Conservation (phyloP, 2,113 vertebrate genomes). For the Mixornis gularis region DNA sequence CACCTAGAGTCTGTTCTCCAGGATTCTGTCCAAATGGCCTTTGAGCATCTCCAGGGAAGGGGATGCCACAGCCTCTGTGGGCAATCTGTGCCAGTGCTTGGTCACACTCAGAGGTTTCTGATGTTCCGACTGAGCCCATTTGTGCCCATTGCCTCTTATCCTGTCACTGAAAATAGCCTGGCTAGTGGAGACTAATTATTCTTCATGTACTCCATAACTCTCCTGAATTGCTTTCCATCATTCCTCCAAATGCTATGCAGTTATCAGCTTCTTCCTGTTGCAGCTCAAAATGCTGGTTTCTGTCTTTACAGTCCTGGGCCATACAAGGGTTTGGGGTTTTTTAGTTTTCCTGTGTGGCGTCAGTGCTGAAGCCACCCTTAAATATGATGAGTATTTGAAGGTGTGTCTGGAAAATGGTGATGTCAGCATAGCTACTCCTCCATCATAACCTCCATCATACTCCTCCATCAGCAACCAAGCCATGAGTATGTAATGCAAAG, state of each 20-base stretch:
- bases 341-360: not conserved
- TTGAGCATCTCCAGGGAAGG: not conserved
- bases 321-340: accelerated
- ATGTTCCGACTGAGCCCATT: not conserved
- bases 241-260: not conserved
- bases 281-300: not conserved
- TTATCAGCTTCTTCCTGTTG: not conserved
- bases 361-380: not conserved
- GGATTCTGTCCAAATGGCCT: not conserved
- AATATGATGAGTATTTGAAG: not conserved
- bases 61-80: not conserved
- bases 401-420: not conserved
- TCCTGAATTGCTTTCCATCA: not conserved
- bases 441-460: not conserved
- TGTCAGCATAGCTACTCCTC: not conserved
- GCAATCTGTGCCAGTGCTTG: not conserved
- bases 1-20: not conserved
- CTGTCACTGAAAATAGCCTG: not conserved
- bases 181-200: not conserved
- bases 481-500: accelerated
- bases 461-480: not conserved
- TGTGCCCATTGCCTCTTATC: not conserved
- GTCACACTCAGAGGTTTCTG: not conserved
- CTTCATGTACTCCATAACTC: not conserved
- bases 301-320: not conserved